Conservation (phyloP, 2,113 vertebrate genomes). For the Sebastes fasciatus region DNA sequence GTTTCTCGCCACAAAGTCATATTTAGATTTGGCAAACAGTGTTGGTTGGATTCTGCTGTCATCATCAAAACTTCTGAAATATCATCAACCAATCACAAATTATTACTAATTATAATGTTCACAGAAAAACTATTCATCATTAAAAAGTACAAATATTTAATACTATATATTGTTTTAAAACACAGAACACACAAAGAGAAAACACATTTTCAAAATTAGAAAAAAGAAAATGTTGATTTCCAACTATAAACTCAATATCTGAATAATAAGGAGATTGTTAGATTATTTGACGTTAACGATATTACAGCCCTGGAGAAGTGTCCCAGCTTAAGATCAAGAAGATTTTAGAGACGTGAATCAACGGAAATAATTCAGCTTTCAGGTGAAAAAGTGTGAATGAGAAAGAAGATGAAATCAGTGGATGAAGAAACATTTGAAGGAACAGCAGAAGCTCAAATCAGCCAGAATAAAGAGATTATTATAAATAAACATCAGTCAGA, state of each 20-base stretch:
- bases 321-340: conserved; percentile 34
- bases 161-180: too few relatives aligned
- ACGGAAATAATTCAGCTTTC: too few relatives aligned
- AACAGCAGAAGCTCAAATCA: too few relatives aligned
- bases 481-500: neutral
- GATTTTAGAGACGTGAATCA: neutral
- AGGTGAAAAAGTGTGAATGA: neutral
- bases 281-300: too few relatives aligned
- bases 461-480: neutral
- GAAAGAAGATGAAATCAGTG: neutral
- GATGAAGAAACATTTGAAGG: neutral
- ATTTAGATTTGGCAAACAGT: conserved; percentile 94
- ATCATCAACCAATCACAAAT: neutral
- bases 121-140: neutral
- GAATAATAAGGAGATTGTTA: neutral
- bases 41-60: conserved; percentile 81
- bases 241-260: neutral
- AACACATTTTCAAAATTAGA: neutral
- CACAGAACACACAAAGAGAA: too few relatives aligned
- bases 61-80: conserved; percentile 86
- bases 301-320: conserved; percentile 86
- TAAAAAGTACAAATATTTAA: neutral
- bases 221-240: too few relatives aligned
- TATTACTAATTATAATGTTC: neutral
- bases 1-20: conserved; percentile 95